Percentiles rank a stretch among this genome's conserved stretches.
Evolutionary conservation across 2,888 invertebrate species (phyloP).

Genomic region (Isotomurus palustris): DNA sequence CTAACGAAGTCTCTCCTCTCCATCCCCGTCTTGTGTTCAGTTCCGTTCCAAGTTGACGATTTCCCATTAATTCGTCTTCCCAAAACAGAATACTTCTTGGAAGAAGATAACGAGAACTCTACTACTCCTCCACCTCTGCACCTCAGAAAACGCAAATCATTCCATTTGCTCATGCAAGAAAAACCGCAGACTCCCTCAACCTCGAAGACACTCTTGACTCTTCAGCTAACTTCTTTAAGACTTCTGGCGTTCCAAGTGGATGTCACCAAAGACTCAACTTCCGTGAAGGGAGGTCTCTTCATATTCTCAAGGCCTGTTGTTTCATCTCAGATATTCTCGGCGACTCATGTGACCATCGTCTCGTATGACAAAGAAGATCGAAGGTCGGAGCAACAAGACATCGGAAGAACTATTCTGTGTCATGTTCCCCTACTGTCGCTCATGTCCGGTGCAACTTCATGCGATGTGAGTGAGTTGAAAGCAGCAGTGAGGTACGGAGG

Average conservation of each 20-base stretch:
- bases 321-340: slow-evolving; percentile 30
- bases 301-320: slow-evolving; percentile 27
- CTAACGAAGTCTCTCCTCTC: slow-evolving; percentile 28
- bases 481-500: slow-evolving; percentile 10
- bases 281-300: slow-evolving; percentile 20
- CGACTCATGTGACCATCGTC: slow-evolving; percentile 25
- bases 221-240: slow-evolving; percentile 10
- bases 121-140: not conserved
- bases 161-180: slow-evolving; percentile 8
- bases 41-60: slow-evolving; percentile 26
- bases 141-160: not conserved
- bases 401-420: slow-evolving; percentile 26
- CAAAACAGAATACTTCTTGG: slow-evolving; percentile 12
- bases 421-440: slow-evolving; percentile 25
- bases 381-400: slow-evolving; percentile 13
- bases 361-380: slow-evolving; percentile 23
- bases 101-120: not conserved
- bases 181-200: no score
- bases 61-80: slow-evolving; percentile 27
- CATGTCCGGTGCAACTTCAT: not conserved
- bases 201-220: slow-evolving; percentile 11
- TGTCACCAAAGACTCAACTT: slow-evolving; percentile 7
- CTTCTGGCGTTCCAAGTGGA: slow-evolving; percentile 30
- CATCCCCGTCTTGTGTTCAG: slow-evolving; percentile 36
- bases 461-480: slow-evolving; percentile 13